Evolutionary conservation across 37 sponge, comb jelly and placozoan genomes (phyloP), one percentile per base, ranked within the genome.

Genomic region (Aplysina aerophoba): DNA sequence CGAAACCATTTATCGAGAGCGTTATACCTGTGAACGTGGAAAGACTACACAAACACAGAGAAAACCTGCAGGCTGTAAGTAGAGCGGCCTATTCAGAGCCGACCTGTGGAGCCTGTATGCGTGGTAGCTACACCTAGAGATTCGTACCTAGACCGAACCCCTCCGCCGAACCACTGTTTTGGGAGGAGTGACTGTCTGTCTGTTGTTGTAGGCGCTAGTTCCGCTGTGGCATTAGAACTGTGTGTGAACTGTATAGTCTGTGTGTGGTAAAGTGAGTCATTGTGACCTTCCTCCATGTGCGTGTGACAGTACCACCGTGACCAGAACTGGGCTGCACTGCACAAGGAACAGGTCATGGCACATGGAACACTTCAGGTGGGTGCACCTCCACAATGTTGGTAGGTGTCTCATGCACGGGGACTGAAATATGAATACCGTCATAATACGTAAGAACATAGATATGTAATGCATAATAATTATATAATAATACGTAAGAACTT

Each of bases 321-420:
- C 0, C 54, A 67, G 24, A 57, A 88, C 44, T 94, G 94, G 94
- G 65, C 55, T 4, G 72, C 44, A 35, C 80, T 94, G 55, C 81
- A 88, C 59, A 36, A 68, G 28, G 94, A 94, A 37, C 91, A 94
- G 59, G 22, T 90, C 33, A 87, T 90, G 61, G 89, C 91, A 28
- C 66, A 58, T 30, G 83, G 86, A 55, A 94, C 89, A 27, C 89
- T 88, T 22, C 92, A 90, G 87, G 92, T 92, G 59, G 19, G 53
- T 72, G 3, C 6, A 55, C 19, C 1, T 58, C 37, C 16, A 27
- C n/a, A 31, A 17, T 56, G 55, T 21, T n/a, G n/a, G n/a, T n/a
- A n/a, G n/a, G n/a, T n/a, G n/a, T n/a, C n/a, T n/a, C n/a, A n/a
- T n/a, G n/a, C n/a, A n/a, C n/a, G n/a, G n/a, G n/a, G n/a, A n/a